Base-by-base conservation (phyloP, 2,888 invertebrate species). In the Troilus luridus region DNA sequence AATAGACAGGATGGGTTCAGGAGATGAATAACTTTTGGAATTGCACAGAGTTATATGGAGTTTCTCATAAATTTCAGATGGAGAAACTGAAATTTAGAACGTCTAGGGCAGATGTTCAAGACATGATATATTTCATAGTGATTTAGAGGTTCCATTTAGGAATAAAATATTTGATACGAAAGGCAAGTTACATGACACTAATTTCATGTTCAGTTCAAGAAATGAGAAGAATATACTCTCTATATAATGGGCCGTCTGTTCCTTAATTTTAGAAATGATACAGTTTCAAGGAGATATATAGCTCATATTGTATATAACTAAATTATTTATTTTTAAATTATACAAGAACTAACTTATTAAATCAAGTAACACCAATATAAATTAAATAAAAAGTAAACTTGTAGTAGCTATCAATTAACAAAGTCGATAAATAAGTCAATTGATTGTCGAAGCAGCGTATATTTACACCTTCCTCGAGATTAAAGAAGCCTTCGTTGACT, bases 301-400 rank as follows among this genome's bases (percentile, higher is more conserved):
- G 17, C 17, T 59, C 17, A 59, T 59, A 14, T 59, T 59, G 41
- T 41, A 41, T 41, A 41, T 5, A 41, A 41, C 41, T 41, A 5
- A 41, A 41, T 41, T 41, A 41, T 41, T 41, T 41, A 41, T 41
- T 41, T 41, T 41, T 11, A n/a, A 64, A 64, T 11, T n/a, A n/a
- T 11, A n/a, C n/a, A n/a, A 62, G 21, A 62, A 21, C 62, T 21
- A 21, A n/a, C n/a, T 5, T 14, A 10, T 67, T 67, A 27, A 27
- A 6, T 67, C 67, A 12, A 24, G 67, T 10, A 24, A 67, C 11
- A 67, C 14, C 11, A 14, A 67, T 67, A 67, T 67, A 67, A 24
- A 67, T 67, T 67, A 14, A 67, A 67, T n/a, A 67, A 67, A 67
- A 67, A 67, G 67, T 24, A 67, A 67, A 24, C 67, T 67, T 27